Evolutionary conservation across 2,797 vertebrate genomes (phyloP).

Genomic region (Galago senegalensis): DNA sequence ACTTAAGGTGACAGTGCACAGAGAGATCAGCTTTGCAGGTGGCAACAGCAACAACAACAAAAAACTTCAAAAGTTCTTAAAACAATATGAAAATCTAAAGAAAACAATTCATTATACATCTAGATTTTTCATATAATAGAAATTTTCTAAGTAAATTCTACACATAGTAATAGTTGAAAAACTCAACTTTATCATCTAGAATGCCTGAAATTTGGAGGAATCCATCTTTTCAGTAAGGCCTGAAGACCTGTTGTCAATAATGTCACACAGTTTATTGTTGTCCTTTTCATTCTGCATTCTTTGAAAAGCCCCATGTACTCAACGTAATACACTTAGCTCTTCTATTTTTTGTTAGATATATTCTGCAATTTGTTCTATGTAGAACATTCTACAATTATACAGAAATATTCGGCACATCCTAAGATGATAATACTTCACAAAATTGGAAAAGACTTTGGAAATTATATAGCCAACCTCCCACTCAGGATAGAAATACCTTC

Average conservation of each 20-base stretch:
- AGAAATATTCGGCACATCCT: conserved; percentile 29
- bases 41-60: conserved; percentile 17
- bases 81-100: conserved; percentile 17
- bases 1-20: conserved; percentile 39
- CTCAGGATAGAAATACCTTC: conserved; percentile 76
- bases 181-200: background rate
- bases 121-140: conserved; percentile 29
- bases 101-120: background rate
- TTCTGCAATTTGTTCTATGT: conserved; percentile 45
- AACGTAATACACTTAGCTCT: background rate
- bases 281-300: background rate
- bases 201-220: background rate
- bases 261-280: background rate
- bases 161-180: background rate
- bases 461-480: conserved; percentile 71
- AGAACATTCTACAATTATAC: conserved; percentile 54
- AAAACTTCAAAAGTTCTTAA: conserved; percentile 30
- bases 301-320: background rate
- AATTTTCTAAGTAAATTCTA: background rate
- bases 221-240: conserved; percentile 1
- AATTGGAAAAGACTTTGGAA: conserved; percentile 73
- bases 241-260: background rate
- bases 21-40: conserved; percentile 61
- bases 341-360: conserved; percentile 5
- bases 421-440: conserved; percentile 66